Conservation (phyloP, 1,140 invertebrate species). For the Lamellibrachia luymesi region DNA sequence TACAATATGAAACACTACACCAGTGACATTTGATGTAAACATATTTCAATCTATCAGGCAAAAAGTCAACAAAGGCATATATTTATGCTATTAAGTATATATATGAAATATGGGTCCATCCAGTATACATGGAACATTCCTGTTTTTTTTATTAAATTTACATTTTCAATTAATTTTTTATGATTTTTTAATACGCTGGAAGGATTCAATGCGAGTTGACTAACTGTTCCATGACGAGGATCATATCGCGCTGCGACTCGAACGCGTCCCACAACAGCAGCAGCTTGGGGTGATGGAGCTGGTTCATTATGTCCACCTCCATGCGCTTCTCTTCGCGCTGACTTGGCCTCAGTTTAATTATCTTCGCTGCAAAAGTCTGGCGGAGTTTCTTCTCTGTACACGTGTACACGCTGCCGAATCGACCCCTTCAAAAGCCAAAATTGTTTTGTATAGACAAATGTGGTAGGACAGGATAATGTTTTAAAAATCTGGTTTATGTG, state of each 20-base stretch:
- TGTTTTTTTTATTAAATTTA: no score
- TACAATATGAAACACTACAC: no score
- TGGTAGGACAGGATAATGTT: neutral
- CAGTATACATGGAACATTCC: no score
- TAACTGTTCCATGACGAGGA: slow-evolving; percentile 98
- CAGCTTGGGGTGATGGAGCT: slow-evolving; percentile 94
- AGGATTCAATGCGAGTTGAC: slow-evolving; percentile 45
- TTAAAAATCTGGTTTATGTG: neutral
- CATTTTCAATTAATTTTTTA: no score
- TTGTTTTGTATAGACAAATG: neutral
- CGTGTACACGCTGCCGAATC: slow-evolving; percentile 96
- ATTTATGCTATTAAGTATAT: no score
- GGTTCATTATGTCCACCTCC: slow-evolving; percentile 99
- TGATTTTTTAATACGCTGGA: no score
- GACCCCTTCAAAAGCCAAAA: slow-evolving; percentile 64
- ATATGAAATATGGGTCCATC: no score
- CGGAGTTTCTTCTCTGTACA: slow-evolving; percentile 91
- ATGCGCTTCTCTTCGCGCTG: slow-evolving; percentile 92
- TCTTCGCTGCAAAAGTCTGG: slow-evolving; percentile 96
- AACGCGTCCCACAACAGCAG: slow-evolving; percentile 98
- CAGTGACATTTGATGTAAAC: no score
- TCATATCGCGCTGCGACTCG: slow-evolving; percentile 97
- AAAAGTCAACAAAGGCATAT: no score
- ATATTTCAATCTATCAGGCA: no score
- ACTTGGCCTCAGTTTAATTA: slow-evolving; percentile 89